Conservation (phyloP, 1,140 invertebrate species). For the Mactra quadrangularis region DNA sequence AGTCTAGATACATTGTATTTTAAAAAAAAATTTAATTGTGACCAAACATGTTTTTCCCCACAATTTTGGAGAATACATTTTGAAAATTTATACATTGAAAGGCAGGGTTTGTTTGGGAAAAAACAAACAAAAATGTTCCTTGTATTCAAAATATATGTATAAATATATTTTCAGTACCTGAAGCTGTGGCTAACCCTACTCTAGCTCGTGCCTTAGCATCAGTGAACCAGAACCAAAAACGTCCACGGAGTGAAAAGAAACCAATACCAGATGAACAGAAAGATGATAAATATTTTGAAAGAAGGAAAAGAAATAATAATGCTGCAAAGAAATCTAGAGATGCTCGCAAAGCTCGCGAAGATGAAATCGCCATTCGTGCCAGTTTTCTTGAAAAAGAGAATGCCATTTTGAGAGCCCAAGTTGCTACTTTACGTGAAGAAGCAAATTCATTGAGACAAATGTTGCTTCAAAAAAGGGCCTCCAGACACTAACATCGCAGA, state of each 20-base stretch:
- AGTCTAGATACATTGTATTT: no score
- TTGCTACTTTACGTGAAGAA: conserved; percentile 92
- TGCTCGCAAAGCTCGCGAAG: conserved; percentile 92
- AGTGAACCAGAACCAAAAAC: conserved; percentile 80
- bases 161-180: conserved; percentile 39
- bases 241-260: conserved; percentile 92
- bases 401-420: conserved; percentile 91
- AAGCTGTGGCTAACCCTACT: conserved; percentile 71
- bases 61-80: no score
- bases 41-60: no score
- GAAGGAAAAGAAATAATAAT: conserved; percentile 93
- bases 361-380: conserved; percentile 91
- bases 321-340: conserved; percentile 94
- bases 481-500: conserved; percentile 16
- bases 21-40: no score
- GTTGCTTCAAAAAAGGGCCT: conserved; percentile 62
- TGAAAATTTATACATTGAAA: no score
- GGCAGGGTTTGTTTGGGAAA: no score
- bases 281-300: conserved; percentile 94
- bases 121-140: no score
- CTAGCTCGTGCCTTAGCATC: conserved; percentile 80
- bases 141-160: no score
- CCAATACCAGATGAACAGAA: conserved; percentile 94
- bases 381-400: conserved; percentile 94
- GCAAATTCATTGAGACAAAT: conserved; percentile 79